Percentiles rank a stretch among this genome's conserved stretches.
Evolutionary conservation across 2,797 vertebrate genomes (phyloP).

Genomic region (Aselliscus stoliczkanus): DNA sequence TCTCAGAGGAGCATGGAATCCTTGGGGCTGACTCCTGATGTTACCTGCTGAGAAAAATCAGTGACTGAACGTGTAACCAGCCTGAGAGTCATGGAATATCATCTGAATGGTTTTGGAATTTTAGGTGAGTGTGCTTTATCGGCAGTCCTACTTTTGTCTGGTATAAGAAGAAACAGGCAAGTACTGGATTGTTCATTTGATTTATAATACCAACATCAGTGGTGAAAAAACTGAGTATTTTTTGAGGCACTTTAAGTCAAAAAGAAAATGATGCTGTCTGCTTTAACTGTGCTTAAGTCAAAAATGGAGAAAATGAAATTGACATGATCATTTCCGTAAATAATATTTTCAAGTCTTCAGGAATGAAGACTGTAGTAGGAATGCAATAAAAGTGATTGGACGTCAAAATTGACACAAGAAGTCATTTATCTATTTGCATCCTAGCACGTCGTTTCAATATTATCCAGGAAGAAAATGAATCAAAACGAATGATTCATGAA

Average conservation of each 20-base stretch:
- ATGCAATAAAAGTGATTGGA: conserved; percentile 33
- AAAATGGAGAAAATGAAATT: conserved; percentile 12
- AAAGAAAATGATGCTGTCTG: conserved; percentile 22
- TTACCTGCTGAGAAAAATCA: conserved; percentile 18
- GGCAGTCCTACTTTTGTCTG: not conserved
- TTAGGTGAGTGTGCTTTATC: conserved; percentile 19
- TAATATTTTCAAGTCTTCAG: conserved; percentile 52
- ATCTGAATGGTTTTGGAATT: conserved; percentile 15
- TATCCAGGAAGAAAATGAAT: conserved; percentile 22
- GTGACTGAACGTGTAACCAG: not conserved
- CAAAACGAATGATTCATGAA: conserved; percentile 51
- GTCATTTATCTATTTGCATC: conserved; percentile 33
- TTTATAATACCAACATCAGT: not conserved
- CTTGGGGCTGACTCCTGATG: not conserved
- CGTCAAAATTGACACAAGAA: conserved; percentile 34
- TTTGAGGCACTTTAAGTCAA: not conserved
- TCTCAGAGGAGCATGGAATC: not conserved
- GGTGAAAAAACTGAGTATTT: conserved; percentile 30
- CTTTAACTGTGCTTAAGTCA: not conserved
- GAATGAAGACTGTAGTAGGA: conserved; percentile 42
- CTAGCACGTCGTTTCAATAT: conserved; percentile 28
- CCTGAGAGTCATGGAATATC: conserved; percentile 18
- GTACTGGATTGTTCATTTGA: not conserved
- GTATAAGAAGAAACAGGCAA: not conserved
- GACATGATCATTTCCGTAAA: conserved; percentile 33